phyloP scores from a whole-genome alignment of 2,797 vertebrate species.

The Xyrichtys novacula region DNA sequence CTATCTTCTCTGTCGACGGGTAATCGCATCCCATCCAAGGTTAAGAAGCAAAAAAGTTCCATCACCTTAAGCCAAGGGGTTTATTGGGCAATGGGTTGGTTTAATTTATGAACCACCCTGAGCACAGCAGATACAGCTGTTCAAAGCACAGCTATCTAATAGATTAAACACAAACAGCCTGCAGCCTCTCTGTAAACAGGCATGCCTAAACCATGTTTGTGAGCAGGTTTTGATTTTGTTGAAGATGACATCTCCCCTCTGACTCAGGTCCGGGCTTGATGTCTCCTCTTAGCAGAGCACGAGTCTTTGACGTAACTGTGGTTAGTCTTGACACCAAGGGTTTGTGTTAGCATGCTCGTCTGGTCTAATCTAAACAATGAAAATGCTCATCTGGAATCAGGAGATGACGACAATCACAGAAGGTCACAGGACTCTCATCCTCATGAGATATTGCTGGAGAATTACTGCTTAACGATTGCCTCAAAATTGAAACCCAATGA shows the following conservation, averaged over 20 bases:
- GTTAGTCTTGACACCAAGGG: constrained; percentile 17
- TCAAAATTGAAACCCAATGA: too few relatives aligned
- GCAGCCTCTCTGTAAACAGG: constrained; percentile 17
- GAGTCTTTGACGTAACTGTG: too few relatives aligned
- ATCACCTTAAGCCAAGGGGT: constrained; percentile 31
- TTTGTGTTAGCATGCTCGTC: constrained; percentile 57
- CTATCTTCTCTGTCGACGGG: too few relatives aligned
- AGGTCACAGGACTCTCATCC: not conserved
- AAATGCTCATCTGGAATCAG: too few relatives aligned
- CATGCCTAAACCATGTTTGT: not conserved
- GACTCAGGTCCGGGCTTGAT: constrained; percentile 24
- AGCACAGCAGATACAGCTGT: constrained; percentile 35
- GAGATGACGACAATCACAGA: constrained; percentile 2
- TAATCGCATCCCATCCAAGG: too few relatives aligned
- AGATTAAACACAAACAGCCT: constrained; percentile 35
- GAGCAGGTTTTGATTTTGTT: constrained; percentile 42
- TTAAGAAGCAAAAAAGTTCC: too few relatives aligned
- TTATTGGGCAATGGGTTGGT: constrained; percentile 20
- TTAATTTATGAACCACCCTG: constrained; percentile 38
- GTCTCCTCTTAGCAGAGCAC: constrained; percentile 19
- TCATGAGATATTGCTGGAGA: too few relatives aligned
- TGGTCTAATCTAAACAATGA: constrained; percentile 15
- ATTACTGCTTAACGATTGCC: too few relatives aligned
- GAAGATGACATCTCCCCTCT: constrained; percentile 49
- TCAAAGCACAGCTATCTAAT: constrained; percentile 51